A percentile compares a stretch with the other conserved stretches of the same genome.
These are phyloP conservation scores for Tinea trinotella DNA, from an alignment of 2,888 invertebrate genomes.

Conservation along the genomic window DNA sequence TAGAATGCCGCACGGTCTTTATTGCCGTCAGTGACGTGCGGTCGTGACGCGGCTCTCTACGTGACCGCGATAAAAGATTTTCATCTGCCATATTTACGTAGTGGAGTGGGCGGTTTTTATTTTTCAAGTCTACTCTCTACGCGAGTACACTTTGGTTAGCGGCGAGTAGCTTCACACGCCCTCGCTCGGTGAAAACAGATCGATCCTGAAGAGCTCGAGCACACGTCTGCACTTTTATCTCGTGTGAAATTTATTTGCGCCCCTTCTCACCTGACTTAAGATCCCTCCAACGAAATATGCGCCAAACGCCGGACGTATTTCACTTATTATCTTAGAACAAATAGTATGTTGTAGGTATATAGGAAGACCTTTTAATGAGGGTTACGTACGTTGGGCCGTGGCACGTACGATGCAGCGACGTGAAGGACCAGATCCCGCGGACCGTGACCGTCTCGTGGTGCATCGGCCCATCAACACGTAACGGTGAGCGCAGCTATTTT, in stretches of 20 bases:
- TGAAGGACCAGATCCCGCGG: conserved; percentile 36
- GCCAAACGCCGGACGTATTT: too few species aligned
- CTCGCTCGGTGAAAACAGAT: conserved; percentile 9
- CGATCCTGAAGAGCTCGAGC: conserved; percentile 14
- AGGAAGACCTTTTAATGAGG: conserved; percentile 5
- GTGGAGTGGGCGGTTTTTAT: conserved; percentile 70
- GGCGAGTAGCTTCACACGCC: conserved; percentile 5
- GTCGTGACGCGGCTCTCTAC: conserved; percentile 67
- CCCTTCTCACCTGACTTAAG: conserved; percentile 4
- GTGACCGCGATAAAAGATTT: conserved; percentile 73
- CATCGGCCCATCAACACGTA: conserved; percentile 67
- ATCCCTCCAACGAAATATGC: neutral
- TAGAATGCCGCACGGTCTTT: conserved; percentile 66
- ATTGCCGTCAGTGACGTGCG: conserved; percentile 65
- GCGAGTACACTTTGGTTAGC: conserved; percentile 16
- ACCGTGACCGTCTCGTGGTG: conserved; percentile 62
- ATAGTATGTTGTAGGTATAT: neutral
- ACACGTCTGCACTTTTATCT: conserved; percentile 13
- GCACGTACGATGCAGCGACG: neutral
- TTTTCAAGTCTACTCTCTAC: conserved; percentile 55
- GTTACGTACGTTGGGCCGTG: neutral
- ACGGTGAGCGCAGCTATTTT: conserved; percentile 62
- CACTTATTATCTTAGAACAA: neutral
- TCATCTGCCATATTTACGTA: conserved; percentile 71
- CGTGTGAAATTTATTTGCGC: conserved; percentile 11